Evolutionary conservation across 2,113 vertebrate species (phyloP).

Genomic region (Orcinus orca): DNA sequence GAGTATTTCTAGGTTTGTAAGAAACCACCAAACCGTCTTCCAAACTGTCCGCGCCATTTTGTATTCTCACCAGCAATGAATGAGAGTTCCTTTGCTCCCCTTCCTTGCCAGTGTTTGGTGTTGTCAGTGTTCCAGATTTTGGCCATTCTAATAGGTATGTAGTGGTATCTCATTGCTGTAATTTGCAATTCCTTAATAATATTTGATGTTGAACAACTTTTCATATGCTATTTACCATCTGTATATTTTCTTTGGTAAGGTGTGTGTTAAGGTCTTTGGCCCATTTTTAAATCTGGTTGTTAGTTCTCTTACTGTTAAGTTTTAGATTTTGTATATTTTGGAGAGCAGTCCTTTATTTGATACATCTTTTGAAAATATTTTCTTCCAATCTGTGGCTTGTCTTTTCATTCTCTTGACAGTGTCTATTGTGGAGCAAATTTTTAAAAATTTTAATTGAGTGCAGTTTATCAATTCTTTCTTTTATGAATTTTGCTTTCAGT

Average conservation of each 20-base stretch:
- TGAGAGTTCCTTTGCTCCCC: rapidly evolving
- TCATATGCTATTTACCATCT: background rate
- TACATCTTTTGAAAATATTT: background rate
- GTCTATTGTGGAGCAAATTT: background rate
- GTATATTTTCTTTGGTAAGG: background rate
- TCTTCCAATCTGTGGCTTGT: background rate
- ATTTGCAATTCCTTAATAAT: too few species aligned
- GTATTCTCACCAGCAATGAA: background rate
- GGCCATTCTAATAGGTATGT: too few species aligned
- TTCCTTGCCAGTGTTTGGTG: background rate
- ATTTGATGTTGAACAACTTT: background rate
- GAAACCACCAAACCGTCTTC: background rate
- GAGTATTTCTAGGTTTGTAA: background rate
- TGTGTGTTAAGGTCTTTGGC: background rate
- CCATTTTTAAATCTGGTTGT: background rate
- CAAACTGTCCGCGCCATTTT: too few species aligned
- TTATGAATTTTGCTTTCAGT: background rate
- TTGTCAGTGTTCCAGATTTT: background rate
- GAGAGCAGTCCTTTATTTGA: background rate
- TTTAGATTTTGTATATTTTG: background rate
- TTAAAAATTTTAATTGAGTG: background rate
- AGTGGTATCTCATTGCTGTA: background rate
- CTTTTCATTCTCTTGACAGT: background rate
- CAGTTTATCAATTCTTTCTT: background rate
- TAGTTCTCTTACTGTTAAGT: background rate